Conservation (phyloP, 1,140 invertebrate genomes). For the Andrena cerasifolii region DNA sequence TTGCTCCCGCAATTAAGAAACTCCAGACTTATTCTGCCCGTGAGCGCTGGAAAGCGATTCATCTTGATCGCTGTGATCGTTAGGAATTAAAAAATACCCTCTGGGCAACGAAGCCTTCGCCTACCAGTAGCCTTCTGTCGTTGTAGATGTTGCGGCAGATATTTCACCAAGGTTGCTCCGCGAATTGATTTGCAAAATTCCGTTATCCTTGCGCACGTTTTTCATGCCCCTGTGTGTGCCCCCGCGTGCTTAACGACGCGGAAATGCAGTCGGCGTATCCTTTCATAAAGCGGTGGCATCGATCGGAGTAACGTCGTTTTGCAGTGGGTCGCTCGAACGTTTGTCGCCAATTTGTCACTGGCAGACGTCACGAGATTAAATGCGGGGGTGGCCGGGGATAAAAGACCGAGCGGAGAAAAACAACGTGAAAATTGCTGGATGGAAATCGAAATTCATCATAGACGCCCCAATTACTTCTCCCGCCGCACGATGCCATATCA, state of each 20-base stretch:
- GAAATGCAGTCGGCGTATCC: background rate
- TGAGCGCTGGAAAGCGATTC: background rate
- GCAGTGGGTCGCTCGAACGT: constrained; percentile 17
- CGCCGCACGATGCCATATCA: too few relatives aligned
- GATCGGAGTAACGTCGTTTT: constrained; percentile 15
- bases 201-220: too few relatives aligned
- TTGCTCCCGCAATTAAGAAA: constrained; percentile 2
- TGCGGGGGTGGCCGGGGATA: background rate
- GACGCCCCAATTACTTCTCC: constrained; percentile 12
- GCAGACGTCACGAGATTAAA: constrained; percentile 18
- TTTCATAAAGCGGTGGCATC: constrained; percentile 5
- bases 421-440: background rate
- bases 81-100: too few relatives aligned
- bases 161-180: too few relatives aligned
- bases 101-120: background rate
- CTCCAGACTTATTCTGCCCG: background rate
- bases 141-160: too few relatives aligned
- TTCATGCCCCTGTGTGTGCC: background rate
- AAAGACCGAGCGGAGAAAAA: constrained; percentile 8
- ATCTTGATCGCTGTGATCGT: background rate
- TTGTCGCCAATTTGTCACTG: constrained; percentile 47
- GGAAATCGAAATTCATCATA: constrained; percentile 7
- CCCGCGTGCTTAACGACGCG: background rate
- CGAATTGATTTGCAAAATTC: too few relatives aligned
- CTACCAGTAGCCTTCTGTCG: too few relatives aligned